Evolutionary conservation across 2,797 vertebrate species (phyloP).

Genomic region (Amniataba percoides): DNA sequence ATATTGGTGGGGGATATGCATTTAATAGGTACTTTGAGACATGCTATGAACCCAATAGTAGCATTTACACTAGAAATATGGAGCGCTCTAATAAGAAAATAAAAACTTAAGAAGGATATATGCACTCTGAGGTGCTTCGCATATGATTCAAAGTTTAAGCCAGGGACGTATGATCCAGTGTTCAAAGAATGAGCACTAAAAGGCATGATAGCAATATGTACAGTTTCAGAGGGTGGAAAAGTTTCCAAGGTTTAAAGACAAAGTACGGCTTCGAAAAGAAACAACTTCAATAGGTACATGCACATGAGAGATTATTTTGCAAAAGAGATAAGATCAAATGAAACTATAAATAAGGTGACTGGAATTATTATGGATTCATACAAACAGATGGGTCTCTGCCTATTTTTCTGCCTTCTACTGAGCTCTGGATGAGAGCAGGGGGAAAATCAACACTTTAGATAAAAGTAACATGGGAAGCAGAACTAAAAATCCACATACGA

Average conservation of each 20-base stretch:
- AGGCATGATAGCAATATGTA: slow-evolving; percentile 15
- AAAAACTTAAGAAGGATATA: slow-evolving; percentile 1
- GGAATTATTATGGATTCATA: background rate
- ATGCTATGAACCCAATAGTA: slow-evolving; percentile 20
- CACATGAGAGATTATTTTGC: slow-evolving; percentile 19
- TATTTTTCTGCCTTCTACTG: no score
- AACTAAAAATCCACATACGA: slow-evolving; percentile 13
- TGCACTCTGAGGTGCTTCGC: slow-evolving; percentile 6
- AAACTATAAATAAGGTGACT: background rate
- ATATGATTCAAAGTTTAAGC: slow-evolving; percentile 15
- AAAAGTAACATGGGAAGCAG: slow-evolving; percentile 15
- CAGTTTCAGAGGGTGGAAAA: background rate
- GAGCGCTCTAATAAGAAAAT: background rate
- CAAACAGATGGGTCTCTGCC: no score
- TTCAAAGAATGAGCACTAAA: slow-evolving; percentile 14
- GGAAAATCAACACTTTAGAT: slow-evolving; percentile 11
- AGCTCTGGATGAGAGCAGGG: background rate
- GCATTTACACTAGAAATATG: slow-evolving; percentile 25
- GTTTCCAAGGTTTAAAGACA: slow-evolving; percentile 25
- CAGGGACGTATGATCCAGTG: slow-evolving; percentile 6
- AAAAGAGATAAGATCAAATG: background rate
- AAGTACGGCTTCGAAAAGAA: slow-evolving; percentile 2
- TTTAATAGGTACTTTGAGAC: background rate
- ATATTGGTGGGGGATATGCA: slow-evolving; percentile 16
- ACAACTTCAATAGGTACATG: slow-evolving; percentile 22